phyloP scores from a whole-genome alignment of 2,797 vertebrate species.

The Aplochiton taeniatus region DNA sequence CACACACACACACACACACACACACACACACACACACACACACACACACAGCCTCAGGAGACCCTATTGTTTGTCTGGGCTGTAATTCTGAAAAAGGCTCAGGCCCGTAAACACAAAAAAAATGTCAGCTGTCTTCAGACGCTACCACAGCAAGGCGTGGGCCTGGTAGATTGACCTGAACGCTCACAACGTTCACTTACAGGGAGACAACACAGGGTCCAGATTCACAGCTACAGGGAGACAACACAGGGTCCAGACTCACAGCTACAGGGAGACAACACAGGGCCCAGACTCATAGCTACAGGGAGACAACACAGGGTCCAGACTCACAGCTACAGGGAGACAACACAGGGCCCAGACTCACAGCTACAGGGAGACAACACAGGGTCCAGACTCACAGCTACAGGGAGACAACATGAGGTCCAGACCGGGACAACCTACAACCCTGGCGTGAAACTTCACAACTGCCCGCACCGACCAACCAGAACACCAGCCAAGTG shows the following conservation, averaged over 20 bases:
- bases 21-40: too few relatives aligned
- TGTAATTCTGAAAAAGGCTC: slow-evolving; percentile 38
- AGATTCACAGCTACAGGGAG: slow-evolving; percentile 24
- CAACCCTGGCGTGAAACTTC: neutral
- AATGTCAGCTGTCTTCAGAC: slow-evolving; percentile 46
- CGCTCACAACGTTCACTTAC: slow-evolving; percentile 29
- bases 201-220: slow-evolving; percentile 38
- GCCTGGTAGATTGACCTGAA: slow-evolving; percentile 57
- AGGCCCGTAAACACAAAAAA: slow-evolving; percentile 47
- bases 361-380: slow-evolving; percentile 32
- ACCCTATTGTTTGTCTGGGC: slow-evolving; percentile 33
- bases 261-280: slow-evolving; percentile 37
- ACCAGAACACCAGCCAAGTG: slow-evolving; percentile 7
- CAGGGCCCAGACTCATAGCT: slow-evolving; percentile 23
- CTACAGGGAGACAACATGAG: slow-evolving; percentile 39
- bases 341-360: slow-evolving; percentile 38
- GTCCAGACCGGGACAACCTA: slow-evolving; percentile 3
- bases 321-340: slow-evolving; percentile 21
- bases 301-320: slow-evolving; percentile 39
- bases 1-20: neutral
- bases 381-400: slow-evolving; percentile 32
- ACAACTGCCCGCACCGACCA: slow-evolving; percentile 11
- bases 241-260: slow-evolving; percentile 38
- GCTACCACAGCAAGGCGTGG: slow-evolving; percentile 63
- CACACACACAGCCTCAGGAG: slow-evolving; percentile 23